phyloP scores from a whole-genome alignment of 2,888 invertebrate species.

The Caenorhabditis sp. region DNA sequence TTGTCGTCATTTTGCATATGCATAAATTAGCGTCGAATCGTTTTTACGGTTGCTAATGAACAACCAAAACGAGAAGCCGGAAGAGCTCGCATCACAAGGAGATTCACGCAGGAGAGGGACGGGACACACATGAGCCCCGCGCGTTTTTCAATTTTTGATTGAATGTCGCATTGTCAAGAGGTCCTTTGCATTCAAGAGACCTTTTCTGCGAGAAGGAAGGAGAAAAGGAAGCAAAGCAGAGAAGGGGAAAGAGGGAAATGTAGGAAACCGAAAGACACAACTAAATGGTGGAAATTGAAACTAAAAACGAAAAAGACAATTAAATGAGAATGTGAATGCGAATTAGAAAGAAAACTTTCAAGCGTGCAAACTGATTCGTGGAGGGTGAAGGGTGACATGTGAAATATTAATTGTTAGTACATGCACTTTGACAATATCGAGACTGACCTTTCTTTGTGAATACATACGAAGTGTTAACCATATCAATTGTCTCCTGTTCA shows the following conservation, averaged over 20 bases:
- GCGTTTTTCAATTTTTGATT: constrained; percentile 39
- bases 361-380: too few species aligned
- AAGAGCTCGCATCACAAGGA: constrained; percentile 28
- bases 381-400: too few species aligned
- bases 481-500: constrained; percentile 77
- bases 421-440: too few species aligned
- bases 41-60: constrained; percentile 53
- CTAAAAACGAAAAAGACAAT: background rate
- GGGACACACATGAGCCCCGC: constrained; percentile 22
- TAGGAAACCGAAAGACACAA: background rate
- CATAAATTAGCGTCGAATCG: constrained; percentile 41
- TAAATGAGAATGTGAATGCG: background rate
- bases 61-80: constrained; percentile 19
- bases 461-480: constrained; percentile 44
- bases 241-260: constrained; percentile 14
- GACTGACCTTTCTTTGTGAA: constrained; percentile 53
- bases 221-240: too few species aligned
- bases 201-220: constrained; percentile 3
- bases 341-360: background rate
- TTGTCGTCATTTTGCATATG: constrained; percentile 32
- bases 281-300: background rate
- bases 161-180: constrained; percentile 53
- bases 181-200: constrained; percentile 12
- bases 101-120: background rate
- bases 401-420: too few species aligned